Evolutionary conservation across 2,797 vertebrate species (phyloP).

Genomic region (Syngnathus rostellatus): DNA sequence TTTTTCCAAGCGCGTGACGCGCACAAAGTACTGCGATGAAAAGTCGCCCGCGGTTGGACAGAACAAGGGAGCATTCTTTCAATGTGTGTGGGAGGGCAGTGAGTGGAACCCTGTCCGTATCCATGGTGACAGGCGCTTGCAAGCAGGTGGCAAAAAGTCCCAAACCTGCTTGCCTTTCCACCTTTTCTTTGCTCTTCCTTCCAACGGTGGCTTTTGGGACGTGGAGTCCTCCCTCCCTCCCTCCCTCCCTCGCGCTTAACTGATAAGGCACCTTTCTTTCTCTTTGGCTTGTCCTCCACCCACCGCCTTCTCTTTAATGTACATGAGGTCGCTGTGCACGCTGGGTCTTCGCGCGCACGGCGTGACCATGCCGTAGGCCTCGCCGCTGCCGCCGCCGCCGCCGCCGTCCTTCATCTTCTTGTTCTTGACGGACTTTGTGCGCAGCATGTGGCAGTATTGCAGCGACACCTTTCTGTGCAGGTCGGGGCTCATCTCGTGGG

Average conservation of each 20-base stretch:
- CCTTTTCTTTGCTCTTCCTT: background rate
- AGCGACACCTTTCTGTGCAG: conserved; percentile 89
- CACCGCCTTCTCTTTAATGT: conserved; percentile 87
- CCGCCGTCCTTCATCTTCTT: conserved; percentile 75
- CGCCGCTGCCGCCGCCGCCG: conserved; percentile 69
- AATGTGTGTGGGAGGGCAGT: conserved; percentile 30
- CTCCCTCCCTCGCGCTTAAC: conserved; percentile 57
- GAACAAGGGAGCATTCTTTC: conserved; percentile 36
- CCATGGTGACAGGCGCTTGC: background rate
- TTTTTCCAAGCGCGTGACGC: background rate
- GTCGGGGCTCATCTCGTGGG: conserved; percentile 95
- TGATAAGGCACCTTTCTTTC: conserved; percentile 89
- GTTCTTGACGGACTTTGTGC: conserved; percentile 78
- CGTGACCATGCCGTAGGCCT: conserved; percentile 86
- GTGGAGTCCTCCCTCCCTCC: no score
- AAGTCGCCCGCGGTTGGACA: background rate
- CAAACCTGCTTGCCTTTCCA: background rate
- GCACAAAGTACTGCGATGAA: background rate
- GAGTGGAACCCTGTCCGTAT: background rate
- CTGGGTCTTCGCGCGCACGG: conserved; percentile 92
- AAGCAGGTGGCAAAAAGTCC: background rate
- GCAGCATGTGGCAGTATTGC: conserved; percentile 88
- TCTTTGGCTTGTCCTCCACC: conserved; percentile 79
- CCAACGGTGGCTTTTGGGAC: no score
- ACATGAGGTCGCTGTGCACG: conserved; percentile 96